Evolutionary conservation across 2,797 vertebrate species (phyloP).

Genomic region (Pipistrellus nathusii): DNA sequence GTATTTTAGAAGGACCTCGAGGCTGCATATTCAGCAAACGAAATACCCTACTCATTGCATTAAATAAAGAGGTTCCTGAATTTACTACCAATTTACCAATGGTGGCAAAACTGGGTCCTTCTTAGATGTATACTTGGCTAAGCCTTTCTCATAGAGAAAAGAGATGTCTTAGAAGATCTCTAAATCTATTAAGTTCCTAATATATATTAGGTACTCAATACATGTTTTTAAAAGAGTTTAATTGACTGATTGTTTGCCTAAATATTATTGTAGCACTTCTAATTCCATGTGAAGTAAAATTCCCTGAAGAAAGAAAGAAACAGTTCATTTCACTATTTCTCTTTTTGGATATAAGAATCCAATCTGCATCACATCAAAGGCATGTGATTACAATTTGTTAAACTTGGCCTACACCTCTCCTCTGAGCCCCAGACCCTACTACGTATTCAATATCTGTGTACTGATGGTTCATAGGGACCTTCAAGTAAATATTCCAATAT

Average conservation of each 20-base stretch:
- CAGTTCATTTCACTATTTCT: conserved; percentile 54
- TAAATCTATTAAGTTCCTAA: conserved; percentile 61
- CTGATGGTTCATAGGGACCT: background rate
- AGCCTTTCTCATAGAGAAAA: conserved; percentile 70
- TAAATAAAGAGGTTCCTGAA: conserved; percentile 64
- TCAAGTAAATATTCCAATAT: background rate
- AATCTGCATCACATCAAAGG: background rate
- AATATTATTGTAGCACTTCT: conserved; percentile 73
- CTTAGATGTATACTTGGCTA: conserved; percentile 42
- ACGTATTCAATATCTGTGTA: background rate
- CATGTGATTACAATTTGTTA: background rate
- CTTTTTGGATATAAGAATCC: conserved; percentile 6
- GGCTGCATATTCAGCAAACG: background rate
- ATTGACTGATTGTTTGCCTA: conserved; percentile 45
- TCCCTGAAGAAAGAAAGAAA: conserved; percentile 59
- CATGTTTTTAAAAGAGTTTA: background rate
- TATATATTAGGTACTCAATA: background rate
- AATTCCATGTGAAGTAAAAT: conserved; percentile 72
- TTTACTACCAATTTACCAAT: conserved; percentile 60
- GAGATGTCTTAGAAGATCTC: conserved; percentile 76
- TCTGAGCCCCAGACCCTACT: background rate
- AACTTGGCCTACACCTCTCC: background rate
- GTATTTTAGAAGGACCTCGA: background rate
- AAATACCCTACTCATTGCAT: conserved; percentile 42
- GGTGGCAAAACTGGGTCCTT: conserved; percentile 58